Conservation (phyloP, 2,888 invertebrate species). For the Brenthis daphne region DNA sequence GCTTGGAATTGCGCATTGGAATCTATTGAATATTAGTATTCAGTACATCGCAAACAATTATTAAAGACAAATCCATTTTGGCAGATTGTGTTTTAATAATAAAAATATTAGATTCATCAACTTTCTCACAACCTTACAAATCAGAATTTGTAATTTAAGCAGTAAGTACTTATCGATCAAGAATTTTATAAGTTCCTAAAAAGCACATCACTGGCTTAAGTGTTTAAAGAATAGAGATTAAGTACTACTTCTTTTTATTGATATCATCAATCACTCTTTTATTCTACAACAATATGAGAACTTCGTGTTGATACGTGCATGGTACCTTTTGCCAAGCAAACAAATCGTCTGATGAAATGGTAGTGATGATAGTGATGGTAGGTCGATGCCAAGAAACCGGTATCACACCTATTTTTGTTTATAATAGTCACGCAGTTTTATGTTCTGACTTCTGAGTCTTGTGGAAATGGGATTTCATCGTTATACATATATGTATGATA, state of each 20-base stretch:
- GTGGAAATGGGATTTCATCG: too few species aligned
- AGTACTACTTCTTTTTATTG: constrained; percentile 5
- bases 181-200: not conserved
- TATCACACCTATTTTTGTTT: not conserved
- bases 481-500: too few species aligned
- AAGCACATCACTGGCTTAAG: not conserved
- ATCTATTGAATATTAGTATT: too few species aligned
- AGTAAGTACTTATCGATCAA: not conserved
- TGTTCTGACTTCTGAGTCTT: too few species aligned
- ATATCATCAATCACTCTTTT: constrained; percentile 32
- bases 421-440: not conserved
- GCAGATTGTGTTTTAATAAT: too few species aligned
- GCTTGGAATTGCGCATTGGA: too few species aligned
- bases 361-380: not conserved
- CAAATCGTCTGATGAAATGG: not conserved
- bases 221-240: constrained; percentile 6
- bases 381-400: not conserved
- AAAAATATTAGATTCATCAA: too few species aligned
- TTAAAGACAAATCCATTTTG: too few species aligned
- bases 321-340: constrained; percentile 33
- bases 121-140: too few species aligned
- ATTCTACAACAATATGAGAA: constrained; percentile 33
- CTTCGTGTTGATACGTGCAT: constrained; percentile 33
- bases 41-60: too few species aligned
- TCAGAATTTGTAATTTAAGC: too few species aligned